phyloP scores from a whole-genome alignment of 1,140 invertebrate species.

The Globodera ellingtonae region DNA sequence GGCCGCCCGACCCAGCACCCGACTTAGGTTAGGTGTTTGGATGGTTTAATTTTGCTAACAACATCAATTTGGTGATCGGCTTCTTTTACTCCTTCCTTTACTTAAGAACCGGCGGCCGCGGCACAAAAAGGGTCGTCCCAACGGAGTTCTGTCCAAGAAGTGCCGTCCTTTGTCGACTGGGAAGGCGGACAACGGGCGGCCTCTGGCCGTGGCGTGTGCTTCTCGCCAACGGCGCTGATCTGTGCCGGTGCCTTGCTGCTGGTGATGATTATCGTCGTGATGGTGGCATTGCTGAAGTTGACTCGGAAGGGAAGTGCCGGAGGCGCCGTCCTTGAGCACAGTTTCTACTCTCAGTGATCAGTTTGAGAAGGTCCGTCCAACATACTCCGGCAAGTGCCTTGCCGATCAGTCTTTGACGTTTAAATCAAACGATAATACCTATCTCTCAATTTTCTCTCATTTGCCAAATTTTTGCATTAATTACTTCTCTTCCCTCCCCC shows the following conservation, averaged over 20 bases:
- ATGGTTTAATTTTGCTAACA: no score
- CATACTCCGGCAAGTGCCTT: background rate
- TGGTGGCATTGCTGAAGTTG: conserved; percentile 30
- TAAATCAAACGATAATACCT: background rate
- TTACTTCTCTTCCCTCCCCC: background rate
- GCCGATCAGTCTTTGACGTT: background rate
- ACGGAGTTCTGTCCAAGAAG: conserved; percentile 28
- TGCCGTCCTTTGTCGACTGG: conserved; percentile 24
- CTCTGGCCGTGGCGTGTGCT: conserved; percentile 33
- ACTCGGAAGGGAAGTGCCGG: conserved; percentile 19
- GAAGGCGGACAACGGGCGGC: conserved; percentile 7
- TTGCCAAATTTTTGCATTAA: background rate
- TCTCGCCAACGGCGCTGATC: conserved; percentile 45
- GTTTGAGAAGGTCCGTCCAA: background rate
- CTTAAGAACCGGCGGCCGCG: conserved; percentile 34
- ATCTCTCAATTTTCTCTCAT: background rate
- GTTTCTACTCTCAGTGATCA: conserved; percentile 22
- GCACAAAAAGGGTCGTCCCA: conserved; percentile 8
- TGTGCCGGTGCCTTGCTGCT: conserved; percentile 32
- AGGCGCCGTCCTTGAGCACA: conserved; percentile 14
- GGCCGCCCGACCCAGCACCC: no score
- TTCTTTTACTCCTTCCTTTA: background rate
- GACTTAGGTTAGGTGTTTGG: no score
- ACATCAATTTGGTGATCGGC: background rate
- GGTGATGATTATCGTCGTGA: conserved; percentile 25